A percentile compares a stretch with the other conserved stretches of the same genome.
Evolutionary conservation across 2,113 vertebrate genomes (phyloP).

Genomic region (Fregata magnificens): DNA sequence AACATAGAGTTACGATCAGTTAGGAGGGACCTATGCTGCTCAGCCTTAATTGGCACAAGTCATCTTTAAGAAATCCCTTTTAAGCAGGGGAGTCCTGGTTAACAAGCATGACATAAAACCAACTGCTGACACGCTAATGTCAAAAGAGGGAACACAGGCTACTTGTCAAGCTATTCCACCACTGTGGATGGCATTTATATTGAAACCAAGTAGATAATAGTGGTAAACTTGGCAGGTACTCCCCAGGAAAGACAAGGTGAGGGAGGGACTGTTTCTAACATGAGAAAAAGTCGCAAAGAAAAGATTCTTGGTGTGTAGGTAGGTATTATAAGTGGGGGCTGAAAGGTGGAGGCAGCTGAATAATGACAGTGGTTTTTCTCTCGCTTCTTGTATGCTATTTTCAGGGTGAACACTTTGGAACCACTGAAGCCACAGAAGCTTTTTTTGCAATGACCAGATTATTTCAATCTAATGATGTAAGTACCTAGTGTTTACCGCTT

Average conservation of each 20-base stretch:
- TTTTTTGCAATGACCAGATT: constrained; percentile 98
- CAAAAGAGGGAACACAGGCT: neutral
- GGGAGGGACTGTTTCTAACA: neutral
- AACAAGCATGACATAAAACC: neutral
- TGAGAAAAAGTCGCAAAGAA: neutral
- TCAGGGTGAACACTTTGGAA: constrained; percentile 96
- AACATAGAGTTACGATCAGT: neutral
- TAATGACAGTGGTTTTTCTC: neutral
- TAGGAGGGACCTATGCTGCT: neutral
- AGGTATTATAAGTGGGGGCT: neutral
- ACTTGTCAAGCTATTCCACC: fast-evolving
- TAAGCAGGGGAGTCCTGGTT: neutral
- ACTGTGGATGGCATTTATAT: fast-evolving
- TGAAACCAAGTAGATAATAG: neutral
- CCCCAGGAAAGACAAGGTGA: neutral
- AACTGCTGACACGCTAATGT: neutral
- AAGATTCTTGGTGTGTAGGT: neutral
- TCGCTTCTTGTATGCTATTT: neutral
- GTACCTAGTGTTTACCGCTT: neutral
- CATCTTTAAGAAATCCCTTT: neutral
- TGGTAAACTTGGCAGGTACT: neutral
- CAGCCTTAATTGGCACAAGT: neutral
- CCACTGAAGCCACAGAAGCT: constrained; percentile 94
- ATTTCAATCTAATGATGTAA: constrained; percentile 97
- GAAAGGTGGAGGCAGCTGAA: neutral